Evolutionary conservation across 2,888 invertebrate genomes (phyloP), one percentile per base, ranked within the genome.

Genomic region (Drosophila fulvimacula): DNA sequence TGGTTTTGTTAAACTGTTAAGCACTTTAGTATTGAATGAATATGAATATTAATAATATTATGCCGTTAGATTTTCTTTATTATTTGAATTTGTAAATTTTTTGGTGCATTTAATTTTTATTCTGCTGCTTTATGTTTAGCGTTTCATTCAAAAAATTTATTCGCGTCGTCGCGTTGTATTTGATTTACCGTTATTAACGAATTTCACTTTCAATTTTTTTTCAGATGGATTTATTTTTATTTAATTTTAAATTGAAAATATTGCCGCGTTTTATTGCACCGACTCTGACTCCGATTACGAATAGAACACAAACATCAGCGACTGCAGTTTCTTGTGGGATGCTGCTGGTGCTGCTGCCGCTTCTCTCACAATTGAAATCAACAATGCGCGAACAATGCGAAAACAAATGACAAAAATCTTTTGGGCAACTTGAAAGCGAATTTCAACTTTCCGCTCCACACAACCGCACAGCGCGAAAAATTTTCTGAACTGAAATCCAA

Each of bases 181-280:
- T 84, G 51, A 51, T 86, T 87, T 69, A 81, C 81, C 87, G 87
- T 87, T 81, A 21, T 27, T 55, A 60, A 49, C 42, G 60, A 88
- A 82, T 85, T 88, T 88, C 81, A 83, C 88, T 88, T 88, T 83
- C 83, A 81, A 88, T 73, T 82, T 77, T 34, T 34, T 69, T 62
- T 53, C 9, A 2, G 30, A 44, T 46, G 30, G 57, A 65, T 61
- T 38, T 64, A 58, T 39, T 19, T n/a, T 13, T 36, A 48, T 44
- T 52, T 65, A 1, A 10, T 52, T 39, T 53, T 30, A 3, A 6
- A n/a, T 17, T 60, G 15, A 51, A 36, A 32, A 32, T 48, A 39
- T 59, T 67, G 58, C 52, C 74, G 78, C 78, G 62, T 53, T 67
- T 70, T 76, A 36, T 74, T 62, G 48, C 64, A 72, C 68, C 68